Conservation (phyloP, 2,888 invertebrate species). For the Nemotelus pantherinus region DNA sequence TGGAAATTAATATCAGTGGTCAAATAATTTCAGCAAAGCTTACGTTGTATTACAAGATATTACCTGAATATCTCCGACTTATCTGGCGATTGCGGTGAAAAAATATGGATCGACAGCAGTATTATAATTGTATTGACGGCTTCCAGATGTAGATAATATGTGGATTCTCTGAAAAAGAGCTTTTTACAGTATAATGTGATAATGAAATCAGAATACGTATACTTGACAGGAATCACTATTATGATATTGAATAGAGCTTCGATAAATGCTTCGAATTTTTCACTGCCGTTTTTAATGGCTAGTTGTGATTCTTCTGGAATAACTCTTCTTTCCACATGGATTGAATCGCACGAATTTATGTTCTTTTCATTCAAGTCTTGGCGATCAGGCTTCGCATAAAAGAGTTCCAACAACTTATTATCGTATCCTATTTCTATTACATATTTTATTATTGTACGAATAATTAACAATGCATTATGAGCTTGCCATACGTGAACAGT, state of each 20-base stretch:
- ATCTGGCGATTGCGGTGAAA: conserved; percentile 75
- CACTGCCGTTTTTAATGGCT: conserved; percentile 62
- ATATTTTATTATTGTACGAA: conserved; percentile 86
- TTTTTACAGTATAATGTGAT: not conserved
- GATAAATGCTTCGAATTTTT: conserved; percentile 63
- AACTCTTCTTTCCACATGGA: conserved; percentile 33
- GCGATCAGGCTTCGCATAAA: conserved; percentile 70
- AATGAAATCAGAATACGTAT: conserved; percentile 32
- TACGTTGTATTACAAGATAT: conserved; percentile 51
- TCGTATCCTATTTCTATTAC: conserved; percentile 91
- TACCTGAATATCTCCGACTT: conserved; percentile 77
- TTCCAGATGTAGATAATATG: conserved; percentile 87
- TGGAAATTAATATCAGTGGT: conserved; percentile 49
- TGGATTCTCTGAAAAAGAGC: conserved; percentile 73
- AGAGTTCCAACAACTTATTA: conserved; percentile 84
- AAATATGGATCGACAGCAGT: conserved; percentile 88
- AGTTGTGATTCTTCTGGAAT: conserved; percentile 50
- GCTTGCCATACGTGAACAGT: conserved; percentile 89
- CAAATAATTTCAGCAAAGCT: conserved; percentile 1
- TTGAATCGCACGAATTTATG: conserved; percentile 55
- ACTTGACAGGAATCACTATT: conserved; percentile 64
- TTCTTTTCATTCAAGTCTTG: conserved; percentile 56
- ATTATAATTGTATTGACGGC: conserved; percentile 87
- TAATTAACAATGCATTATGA: conserved; percentile 90
- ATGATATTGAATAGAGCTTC: conserved; percentile 64